These are phyloP conservation scores for Limnephilus lunatus DNA, from an alignment of 2,888 invertebrate genomes.

Conservation along the genomic window DNA sequence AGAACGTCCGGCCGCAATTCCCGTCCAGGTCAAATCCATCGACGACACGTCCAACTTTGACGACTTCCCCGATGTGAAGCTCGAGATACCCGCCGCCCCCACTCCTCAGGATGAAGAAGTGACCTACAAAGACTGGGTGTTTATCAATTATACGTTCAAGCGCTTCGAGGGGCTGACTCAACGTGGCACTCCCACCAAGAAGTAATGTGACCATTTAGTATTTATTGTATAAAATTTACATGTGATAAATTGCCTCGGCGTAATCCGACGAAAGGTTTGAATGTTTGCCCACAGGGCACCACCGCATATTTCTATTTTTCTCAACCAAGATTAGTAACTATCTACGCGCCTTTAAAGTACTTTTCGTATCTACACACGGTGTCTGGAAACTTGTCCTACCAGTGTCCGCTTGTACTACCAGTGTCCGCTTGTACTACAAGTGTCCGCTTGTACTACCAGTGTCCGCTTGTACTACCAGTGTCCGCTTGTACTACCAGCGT, in stretches of 20 bases:
- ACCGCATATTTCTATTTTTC: conserved; percentile 16
- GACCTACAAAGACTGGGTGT: conserved; percentile 99
- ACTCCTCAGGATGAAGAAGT: conserved; percentile 93
- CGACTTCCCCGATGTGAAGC: conserved; percentile 99
- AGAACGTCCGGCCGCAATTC: conserved; percentile 98
- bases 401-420: no score
- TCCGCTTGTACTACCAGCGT: no score
- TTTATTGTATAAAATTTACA: conserved; percentile 42
- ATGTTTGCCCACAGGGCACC: conserved; percentile 36
- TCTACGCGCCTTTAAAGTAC: neutral
- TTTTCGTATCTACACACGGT: no score
- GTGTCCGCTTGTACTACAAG: no score
- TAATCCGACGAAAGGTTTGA: conserved; percentile 36
- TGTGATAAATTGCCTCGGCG: conserved; percentile 29
- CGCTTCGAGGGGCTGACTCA: conserved; percentile 98
- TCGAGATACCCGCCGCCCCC: conserved; percentile 96
- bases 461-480: no score
- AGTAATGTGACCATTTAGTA: conserved; percentile 73
- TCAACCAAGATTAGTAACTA: conserved; percentile 2
- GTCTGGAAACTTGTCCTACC: no score
- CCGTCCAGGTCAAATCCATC: conserved; percentile 98
- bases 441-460: no score
- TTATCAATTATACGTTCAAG: conserved; percentile 99
- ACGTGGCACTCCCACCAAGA: conserved; percentile 89
- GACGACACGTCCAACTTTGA: conserved; percentile 99